phyloP scores from a whole-genome alignment of 2,113 vertebrate species.

The Dromiciops gliroides region DNA sequence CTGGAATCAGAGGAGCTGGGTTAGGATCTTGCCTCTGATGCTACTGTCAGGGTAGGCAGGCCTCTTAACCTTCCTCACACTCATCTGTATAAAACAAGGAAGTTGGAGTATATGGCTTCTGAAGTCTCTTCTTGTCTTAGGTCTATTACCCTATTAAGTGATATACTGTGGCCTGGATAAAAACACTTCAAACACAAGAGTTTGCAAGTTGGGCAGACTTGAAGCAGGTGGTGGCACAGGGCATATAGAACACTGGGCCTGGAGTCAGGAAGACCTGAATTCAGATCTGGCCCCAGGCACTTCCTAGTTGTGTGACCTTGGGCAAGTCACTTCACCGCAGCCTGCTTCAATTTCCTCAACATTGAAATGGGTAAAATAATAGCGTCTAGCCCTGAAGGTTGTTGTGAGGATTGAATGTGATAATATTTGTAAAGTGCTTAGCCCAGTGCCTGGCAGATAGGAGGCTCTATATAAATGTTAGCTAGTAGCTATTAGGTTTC shows the following conservation, averaged over 20 bases:
- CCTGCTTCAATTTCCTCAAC: not conserved
- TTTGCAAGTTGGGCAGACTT: not conserved
- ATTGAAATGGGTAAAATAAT: not conserved
- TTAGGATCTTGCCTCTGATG: not conserved
- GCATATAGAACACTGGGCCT: not conserved
- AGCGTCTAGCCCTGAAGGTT: not conserved
- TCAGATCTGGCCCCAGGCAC: not conserved
- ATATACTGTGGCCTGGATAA: not conserved
- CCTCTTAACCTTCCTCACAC: too few relatives aligned
- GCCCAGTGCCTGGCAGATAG: not conserved
- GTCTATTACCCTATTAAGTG: not conserved
- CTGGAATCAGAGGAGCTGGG: not conserved
- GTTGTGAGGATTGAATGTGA: not conserved
- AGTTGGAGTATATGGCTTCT: not conserved
- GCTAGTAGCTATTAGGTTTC: not conserved
- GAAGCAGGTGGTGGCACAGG: not conserved
- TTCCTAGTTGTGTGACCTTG: not conserved
- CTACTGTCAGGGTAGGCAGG: not conserved
- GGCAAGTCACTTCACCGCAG: not conserved
- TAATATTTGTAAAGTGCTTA: not conserved
- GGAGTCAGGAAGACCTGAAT: not conserved
- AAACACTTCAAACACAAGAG: not conserved
- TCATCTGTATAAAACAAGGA: not conserved
- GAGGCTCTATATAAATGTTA: not conserved
- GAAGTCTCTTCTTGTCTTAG: not conserved